These are phyloP conservation scores for Brienomyrus longianalis DNA, from an alignment of 2,113 vertebrate genomes.

Conservation along the genomic window DNA sequence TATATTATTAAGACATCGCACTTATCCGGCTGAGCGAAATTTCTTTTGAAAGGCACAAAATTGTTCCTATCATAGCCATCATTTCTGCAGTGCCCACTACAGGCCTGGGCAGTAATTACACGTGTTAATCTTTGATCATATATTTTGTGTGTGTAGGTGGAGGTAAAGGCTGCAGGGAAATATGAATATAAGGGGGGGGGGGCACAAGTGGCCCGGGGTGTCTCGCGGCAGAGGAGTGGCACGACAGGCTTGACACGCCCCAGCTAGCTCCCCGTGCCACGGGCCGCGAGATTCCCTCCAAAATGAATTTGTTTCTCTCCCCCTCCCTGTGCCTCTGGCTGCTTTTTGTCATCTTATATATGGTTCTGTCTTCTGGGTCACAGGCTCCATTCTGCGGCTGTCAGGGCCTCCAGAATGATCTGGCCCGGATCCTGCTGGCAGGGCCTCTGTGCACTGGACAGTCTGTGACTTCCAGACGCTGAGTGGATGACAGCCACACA, in stretches of 20 bases:
- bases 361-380: constrained; percentile 67
- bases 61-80: not conserved
- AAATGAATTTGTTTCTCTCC: constrained; percentile 38
- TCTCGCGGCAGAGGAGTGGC: constrained; percentile 37
- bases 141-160: not conserved
- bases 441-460: constrained; percentile 55
- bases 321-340: constrained; percentile 35
- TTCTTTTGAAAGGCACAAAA: not conserved
- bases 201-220: not conserved
- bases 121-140: not conserved
- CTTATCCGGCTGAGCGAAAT: not conserved
- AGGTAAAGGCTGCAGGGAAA: not conserved
- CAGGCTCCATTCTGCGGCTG: constrained; percentile 64
- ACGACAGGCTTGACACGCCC: not conserved
- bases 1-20: not conserved
- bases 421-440: constrained; percentile 75
- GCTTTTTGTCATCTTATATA: constrained; percentile 52
- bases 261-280: constrained; percentile 22
- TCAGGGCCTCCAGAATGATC: constrained; percentile 61
- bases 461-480: constrained; percentile 55
- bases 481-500: constrained; percentile 58
- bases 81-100: not conserved
- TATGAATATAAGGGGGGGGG: not conserved
- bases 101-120: not conserved
- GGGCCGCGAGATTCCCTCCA: constrained; percentile 3